Percentiles rank a stretch among this genome's conserved stretches.
Conservation (phyloP, 2,113 vertebrate genomes). For the Lophochroa leadbeateri region DNA sequence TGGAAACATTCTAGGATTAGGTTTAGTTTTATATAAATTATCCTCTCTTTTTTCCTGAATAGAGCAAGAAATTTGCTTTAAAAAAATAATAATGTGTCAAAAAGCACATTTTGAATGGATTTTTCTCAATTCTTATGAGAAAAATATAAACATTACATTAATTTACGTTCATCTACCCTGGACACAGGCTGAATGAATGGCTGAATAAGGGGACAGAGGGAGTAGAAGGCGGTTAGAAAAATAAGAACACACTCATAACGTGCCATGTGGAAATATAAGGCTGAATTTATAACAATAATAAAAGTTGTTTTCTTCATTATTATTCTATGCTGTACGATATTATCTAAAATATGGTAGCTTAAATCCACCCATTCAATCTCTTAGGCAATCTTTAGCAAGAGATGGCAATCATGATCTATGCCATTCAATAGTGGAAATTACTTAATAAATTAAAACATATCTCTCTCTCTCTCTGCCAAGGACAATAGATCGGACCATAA, state of each 20-base stretch:
- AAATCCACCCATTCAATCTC: not conserved
- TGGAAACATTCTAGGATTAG: not conserved
- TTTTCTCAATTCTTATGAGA: not conserved
- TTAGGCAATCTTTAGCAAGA: not conserved
- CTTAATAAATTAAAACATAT: not conserved
- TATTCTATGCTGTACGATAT: not conserved
- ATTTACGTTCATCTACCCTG: not conserved
- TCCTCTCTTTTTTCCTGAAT: not conserved
- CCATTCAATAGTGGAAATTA: not conserved
- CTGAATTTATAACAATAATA: not conserved
- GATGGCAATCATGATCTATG: not conserved
- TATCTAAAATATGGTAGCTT: not conserved
- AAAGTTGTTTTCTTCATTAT: not conserved
- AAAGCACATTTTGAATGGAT: not conserved
- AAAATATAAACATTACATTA: not conserved
- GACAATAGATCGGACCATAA: not conserved
- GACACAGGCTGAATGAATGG: not conserved
- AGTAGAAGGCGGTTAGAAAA: not conserved
- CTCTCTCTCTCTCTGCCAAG: not conserved
- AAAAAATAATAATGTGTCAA: not conserved
- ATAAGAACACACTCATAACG: not conserved
- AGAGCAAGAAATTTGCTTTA: not conserved
- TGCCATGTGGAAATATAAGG: not conserved
- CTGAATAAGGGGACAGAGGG: not conserved
- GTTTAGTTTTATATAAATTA: not conserved